These are phyloP conservation scores for Orius laevigatus DNA, from an alignment of 1,140 invertebrate genomes.

Conservation along the genomic window DNA sequence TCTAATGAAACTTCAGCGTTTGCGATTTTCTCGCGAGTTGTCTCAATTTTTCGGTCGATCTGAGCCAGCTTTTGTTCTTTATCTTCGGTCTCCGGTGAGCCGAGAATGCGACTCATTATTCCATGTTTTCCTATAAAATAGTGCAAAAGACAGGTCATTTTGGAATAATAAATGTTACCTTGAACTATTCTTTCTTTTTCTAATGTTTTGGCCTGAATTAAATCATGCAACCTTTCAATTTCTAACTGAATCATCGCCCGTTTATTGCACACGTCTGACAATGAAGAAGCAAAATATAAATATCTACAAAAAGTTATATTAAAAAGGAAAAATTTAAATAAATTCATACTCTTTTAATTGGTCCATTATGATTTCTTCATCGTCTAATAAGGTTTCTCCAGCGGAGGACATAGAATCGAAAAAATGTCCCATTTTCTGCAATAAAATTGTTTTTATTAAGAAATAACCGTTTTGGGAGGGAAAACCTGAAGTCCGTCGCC, in stretches of 20 bases:
- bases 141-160: slow-evolving; percentile 3
- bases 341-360: slow-evolving; percentile 56
- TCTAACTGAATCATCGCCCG: slow-evolving; percentile 56
- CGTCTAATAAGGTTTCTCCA: slow-evolving; percentile 59
- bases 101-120: too few species aligned
- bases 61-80: too few species aligned
- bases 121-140: too few species aligned
- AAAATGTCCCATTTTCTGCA: slow-evolving; percentile 44
- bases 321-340: not conserved
- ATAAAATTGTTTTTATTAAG: slow-evolving; percentile 8
- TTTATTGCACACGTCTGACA: slow-evolving; percentile 56
- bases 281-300: slow-evolving; percentile 52
- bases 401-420: slow-evolving; percentile 61
- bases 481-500: slow-evolving; percentile 55
- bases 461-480: not conserved
- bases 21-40: too few species aligned
- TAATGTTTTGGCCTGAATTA: slow-evolving; percentile 32
- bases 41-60: too few species aligned
- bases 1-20: too few species aligned
- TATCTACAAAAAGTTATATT: slow-evolving; percentile 24
- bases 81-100: too few species aligned
- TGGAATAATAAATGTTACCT: slow-evolving; percentile 23
- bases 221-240: slow-evolving; percentile 51
- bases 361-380: slow-evolving; percentile 67
- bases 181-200: slow-evolving; percentile 38